Evolutionary conservation across 1,140 invertebrate species (phyloP).

Genomic region (Galendromus occidentalis): DNA sequence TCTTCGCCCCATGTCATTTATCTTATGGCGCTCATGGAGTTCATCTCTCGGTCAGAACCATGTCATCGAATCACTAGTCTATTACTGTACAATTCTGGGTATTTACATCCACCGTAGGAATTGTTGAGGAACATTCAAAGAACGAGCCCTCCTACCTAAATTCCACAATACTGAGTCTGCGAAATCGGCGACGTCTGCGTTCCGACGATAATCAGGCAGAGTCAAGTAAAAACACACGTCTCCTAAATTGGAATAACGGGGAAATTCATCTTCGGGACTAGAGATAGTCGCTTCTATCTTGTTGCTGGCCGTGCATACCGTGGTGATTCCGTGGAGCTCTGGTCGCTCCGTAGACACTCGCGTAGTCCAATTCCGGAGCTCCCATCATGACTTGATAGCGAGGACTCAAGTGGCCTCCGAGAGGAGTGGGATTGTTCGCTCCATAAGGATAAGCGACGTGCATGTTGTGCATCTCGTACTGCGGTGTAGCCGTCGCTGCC

Average conservation of each 20-base stretch:
- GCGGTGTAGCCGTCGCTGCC: not conserved
- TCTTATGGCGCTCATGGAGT: too few relatives aligned
- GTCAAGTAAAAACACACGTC: not conserved
- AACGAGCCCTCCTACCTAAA: not conserved
- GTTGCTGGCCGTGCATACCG: not conserved
- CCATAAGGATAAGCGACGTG: not conserved
- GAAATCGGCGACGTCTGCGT: not conserved
- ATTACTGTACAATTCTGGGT: too few relatives aligned
- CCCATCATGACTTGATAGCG: constrained; percentile 4
- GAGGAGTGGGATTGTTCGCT: not conserved
- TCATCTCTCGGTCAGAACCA: too few relatives aligned
- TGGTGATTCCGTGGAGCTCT: not conserved
- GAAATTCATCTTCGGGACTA: not conserved
- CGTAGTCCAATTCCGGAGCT: not conserved
- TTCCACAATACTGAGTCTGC: not conserved
- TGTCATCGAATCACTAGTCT: too few relatives aligned
- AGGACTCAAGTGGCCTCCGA: not conserved
- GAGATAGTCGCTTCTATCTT: constrained; percentile 7
- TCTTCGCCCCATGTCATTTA: too few relatives aligned
- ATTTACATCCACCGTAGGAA: too few relatives aligned
- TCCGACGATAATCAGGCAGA: not conserved
- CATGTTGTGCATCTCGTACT: constrained; percentile 8
- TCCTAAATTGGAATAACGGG: not conserved
- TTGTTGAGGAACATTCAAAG: not conserved
- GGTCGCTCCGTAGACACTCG: not conserved